Evolutionary conservation across 2,888 invertebrate species (phyloP).

Genomic region (Linnaemya tessellans): DNA sequence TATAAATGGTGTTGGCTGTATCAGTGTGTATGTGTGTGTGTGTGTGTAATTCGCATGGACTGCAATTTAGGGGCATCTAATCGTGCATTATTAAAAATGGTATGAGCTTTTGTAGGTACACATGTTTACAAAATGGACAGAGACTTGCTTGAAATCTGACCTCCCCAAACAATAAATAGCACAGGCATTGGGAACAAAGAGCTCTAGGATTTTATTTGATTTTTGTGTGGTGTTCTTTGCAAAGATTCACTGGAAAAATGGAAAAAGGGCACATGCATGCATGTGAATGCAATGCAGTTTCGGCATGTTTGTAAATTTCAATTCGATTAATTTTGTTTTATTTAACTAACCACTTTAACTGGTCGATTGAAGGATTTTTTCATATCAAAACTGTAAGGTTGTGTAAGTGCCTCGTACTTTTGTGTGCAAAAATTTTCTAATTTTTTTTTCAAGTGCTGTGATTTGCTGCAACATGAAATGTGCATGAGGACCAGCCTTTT

Average conservation of each 20-base stretch:
- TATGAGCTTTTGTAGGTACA: neutral
- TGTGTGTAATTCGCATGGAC: neutral
- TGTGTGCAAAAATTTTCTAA: neutral
- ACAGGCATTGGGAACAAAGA: neutral
- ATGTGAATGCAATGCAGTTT: conserved; percentile 1
- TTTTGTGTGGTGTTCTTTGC: neutral
- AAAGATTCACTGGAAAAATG: neutral
- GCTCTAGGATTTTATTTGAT: neutral
- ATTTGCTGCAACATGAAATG: conserved; percentile 6
- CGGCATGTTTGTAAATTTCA: neutral
- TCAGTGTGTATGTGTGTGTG: neutral
- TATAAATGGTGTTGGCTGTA: neutral
- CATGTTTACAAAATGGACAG: neutral
- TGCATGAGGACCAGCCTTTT: neutral
- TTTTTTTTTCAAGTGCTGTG: conserved; percentile 3
- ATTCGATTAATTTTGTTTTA: conserved; percentile 23
- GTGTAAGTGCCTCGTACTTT: neutral
- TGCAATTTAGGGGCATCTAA: conserved; percentile 32
- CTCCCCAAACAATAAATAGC: neutral
- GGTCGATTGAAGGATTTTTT: conserved; percentile 13
- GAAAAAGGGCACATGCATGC: no score
- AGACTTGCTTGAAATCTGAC: neutral
- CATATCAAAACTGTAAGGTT: neutral
- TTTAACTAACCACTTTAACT: conserved; percentile 33
- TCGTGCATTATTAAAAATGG: conserved; percentile 15